Percentiles rank a stretch among this genome's conserved stretches.
phyloP scores from a whole-genome alignment of 2,888 invertebrate genomes.

The Thera obeliscata region DNA sequence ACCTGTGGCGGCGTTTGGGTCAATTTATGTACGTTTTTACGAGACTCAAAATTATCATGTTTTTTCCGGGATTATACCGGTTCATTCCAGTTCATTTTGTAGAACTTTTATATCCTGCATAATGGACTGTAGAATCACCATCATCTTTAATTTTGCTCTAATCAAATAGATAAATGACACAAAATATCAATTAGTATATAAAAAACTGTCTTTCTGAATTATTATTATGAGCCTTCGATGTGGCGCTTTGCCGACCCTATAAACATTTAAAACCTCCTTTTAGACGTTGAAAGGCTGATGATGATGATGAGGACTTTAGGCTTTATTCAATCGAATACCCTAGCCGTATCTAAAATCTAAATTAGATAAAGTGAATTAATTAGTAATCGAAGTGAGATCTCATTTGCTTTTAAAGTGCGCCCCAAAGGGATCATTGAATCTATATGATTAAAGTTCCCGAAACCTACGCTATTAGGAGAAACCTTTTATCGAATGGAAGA shows the following conservation, averaged over 20 bases:
- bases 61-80: not conserved
- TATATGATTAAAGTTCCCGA: slow-evolving; percentile 32
- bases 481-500: slow-evolving; percentile 7
- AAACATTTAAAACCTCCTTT: no score
- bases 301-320: not conserved
- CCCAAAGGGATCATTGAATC: slow-evolving; percentile 33
- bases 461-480: slow-evolving; percentile 19
- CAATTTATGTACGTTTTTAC: not conserved
- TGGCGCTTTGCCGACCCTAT: no score
- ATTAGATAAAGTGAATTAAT: slow-evolving; percentile 39
- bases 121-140: no score
- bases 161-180: no score
- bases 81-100: not conserved
- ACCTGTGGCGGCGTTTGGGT: not conserved
- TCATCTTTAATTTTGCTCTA: no score
- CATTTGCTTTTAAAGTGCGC: slow-evolving; percentile 38
- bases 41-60: slow-evolving; percentile 3
- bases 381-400: slow-evolving; percentile 34
- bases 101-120: no score
- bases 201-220: no score
- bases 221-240: no score
- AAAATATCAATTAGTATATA: no score
- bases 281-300: no score
- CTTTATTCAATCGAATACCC: not conserved
- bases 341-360: slow-evolving; percentile 26